Base-by-base conservation (phyloP, 2,888 invertebrate genomes). In the Cataglyphis rosenhaueri region DNA sequence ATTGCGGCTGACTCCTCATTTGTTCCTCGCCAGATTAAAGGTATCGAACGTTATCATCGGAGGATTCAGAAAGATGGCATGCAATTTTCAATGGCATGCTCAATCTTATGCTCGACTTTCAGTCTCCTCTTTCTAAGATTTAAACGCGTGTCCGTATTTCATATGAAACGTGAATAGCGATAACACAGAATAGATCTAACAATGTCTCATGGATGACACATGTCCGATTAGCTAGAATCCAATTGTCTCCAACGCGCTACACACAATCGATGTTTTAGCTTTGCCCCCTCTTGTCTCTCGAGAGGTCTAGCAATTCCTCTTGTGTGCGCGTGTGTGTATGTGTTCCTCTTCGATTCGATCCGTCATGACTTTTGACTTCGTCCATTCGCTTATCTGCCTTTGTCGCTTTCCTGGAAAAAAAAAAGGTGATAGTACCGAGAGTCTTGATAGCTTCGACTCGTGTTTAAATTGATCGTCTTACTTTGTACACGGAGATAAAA, bases 221-320 rank as follows among this genome's bases (percentile, higher is more conserved):
- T 41, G 18, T 73, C 10, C 18, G 61, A 41, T 44, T 32, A 59
- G 41, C 29, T n/a, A 15, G 29, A 44, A 73, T 61, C 29, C 41
- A 15, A 73, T 52, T 64, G 38, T 52, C 15, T 15, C 12, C 64
- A 75, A 86, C 78, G 86, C 89, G 85, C 85, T 86, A 84, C 84
- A 88, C 90, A 91, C 52, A 55, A 92, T 91, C 91, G 89, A 91
- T 91, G 90, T 90, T 90, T 91, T 84, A 89, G 81, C 65, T 82
- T 73, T 68, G 79, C 83, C 74, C 79, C 71, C 62, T 79, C 81
- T 81, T 52, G 41, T 59, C 25, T 25, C 52, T 9, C 8, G 18
- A 52, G 48, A 52, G 48, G 48, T 52, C n/a, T n/a, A 52, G 0
- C 8, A 62, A 84, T 82, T 52, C 44, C 12, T 62, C 48, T 76